Conservation (phyloP, 2,113 vertebrate genomes). For the Sinocyclocheilus rhinocerous region DNA sequence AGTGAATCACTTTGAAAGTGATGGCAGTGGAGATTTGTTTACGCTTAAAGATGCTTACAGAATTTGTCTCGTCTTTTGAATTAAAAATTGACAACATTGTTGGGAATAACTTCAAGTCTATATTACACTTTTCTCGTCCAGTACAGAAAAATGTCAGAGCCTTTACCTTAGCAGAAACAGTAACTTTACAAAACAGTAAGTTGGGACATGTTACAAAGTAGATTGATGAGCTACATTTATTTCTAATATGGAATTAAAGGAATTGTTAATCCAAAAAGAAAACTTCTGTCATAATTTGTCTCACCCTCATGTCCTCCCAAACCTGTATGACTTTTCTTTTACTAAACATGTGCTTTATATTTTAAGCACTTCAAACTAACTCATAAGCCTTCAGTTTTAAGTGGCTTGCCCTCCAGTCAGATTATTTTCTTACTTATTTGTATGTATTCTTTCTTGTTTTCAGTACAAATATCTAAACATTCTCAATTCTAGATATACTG, state of each 20-base stretch:
- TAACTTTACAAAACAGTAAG: neutral
- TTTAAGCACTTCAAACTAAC: too few species aligned
- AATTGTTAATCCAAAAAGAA: neutral
- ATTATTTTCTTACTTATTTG: too few species aligned
- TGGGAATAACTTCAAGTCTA: neutral
- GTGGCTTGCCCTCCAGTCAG: too few species aligned
- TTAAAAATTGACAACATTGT: neutral
- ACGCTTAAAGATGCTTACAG: neutral
- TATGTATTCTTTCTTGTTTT: too few species aligned
- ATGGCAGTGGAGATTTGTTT: neutral
- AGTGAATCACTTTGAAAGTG: conserved; percentile 1
- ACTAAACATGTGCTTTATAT: too few species aligned
- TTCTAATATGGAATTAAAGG: neutral
- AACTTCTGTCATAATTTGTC: too few species aligned
- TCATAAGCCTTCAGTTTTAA: too few species aligned
- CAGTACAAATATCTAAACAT: too few species aligned
- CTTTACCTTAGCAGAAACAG: neutral
- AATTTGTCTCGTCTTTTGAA: neutral
- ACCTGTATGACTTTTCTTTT: neutral
- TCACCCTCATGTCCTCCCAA: neutral
- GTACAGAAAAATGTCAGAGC: neutral
- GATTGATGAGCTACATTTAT: neutral
- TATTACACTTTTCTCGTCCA: neutral
- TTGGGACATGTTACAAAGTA: neutral
- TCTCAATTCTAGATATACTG: too few species aligned